Base-by-base conservation (phyloP, 2,113 vertebrate species). In the Dissostichus mawsoni region DNA sequence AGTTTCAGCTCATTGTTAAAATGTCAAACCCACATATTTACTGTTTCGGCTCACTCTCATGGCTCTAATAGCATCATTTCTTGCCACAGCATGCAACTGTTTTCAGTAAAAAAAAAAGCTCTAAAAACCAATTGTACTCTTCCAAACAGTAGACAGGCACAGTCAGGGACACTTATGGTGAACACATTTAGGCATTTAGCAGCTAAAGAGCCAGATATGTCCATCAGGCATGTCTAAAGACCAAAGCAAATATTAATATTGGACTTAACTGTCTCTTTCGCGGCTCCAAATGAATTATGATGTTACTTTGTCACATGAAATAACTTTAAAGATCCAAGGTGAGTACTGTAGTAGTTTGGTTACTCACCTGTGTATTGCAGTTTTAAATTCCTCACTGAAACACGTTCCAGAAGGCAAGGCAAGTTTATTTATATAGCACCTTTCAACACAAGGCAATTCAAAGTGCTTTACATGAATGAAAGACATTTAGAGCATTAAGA, bases 371-470 rank as follows among this genome's bases (percentile, higher is more conserved):
- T 8, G 8, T 5, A 36, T 36, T 48, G 13, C 36, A 36, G 2
- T 18, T 66, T 58, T 59, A 58, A 59, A 44, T 51, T 59, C 20
- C 62, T 50, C 41, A 59, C n/a, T 52, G 45, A 25, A 36, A 29
- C 29, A 29, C 29, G 29, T 29, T 29, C 29, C 29, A 29, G 29
- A 29, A 29, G 29, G 3, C 29, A 29, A 29, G 29, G 29, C 29
- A 29, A 29, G 29, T 29, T 29, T 29, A 29, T 29, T 29, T 29
- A 29, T 29, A 29, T 29, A 29, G 29, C 29, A 29, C 29, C 29
- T 29, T 29, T 29, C 29, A 29, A 29, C 29, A 29, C 29, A 29
- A 29, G 29, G 29, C 29, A 29, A 20, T 20, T 20, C 20, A 20
- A 25, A 25, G 25, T 25, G 25, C 25, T 25, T 25, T 25, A 25